These are phyloP conservation scores for Bugula neritina DNA, from an alignment of 2,888 invertebrate species.

Conservation along the genomic window DNA sequence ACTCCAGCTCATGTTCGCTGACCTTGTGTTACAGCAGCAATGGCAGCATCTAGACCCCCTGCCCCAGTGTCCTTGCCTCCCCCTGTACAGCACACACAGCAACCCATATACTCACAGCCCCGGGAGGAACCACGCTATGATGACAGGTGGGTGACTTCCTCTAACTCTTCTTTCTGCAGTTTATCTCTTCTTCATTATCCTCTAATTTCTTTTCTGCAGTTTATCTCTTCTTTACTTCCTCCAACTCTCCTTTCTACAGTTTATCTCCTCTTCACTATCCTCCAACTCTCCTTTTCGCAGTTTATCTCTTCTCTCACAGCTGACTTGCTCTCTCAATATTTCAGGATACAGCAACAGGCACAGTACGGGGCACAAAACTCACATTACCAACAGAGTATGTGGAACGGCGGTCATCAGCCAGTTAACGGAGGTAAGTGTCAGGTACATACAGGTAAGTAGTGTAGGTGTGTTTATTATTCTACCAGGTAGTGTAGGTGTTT, in stretches of 20 bases:
- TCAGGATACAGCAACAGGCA: constrained; percentile 30
- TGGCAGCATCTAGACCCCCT: constrained; percentile 16
- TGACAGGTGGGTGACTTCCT: background rate
- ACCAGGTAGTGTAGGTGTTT: background rate
- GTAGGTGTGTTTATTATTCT: background rate
- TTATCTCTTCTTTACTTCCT: too few species aligned
- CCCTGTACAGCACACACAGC: constrained; percentile 21
- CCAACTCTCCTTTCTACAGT: too few species aligned
- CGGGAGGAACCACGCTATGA: constrained; percentile 10
- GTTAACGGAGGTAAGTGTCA: background rate
- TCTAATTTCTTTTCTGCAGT: too few species aligned
- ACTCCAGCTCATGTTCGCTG: too few species aligned
- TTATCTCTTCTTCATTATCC: too few species aligned
- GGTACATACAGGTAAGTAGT: constrained; percentile 10
- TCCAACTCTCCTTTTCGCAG: too few species aligned
- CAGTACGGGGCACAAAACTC: constrained; percentile 32
- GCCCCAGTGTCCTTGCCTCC: constrained; percentile 24
- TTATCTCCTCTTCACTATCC: too few species aligned
- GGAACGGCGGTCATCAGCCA: constrained; percentile 19
- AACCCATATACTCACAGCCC: constrained; percentile 20
- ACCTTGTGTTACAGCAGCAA: constrained; percentile 23
- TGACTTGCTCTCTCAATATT: too few species aligned
- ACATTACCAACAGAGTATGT: constrained; percentile 47
- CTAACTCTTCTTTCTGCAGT: too few species aligned
- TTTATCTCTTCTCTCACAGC: too few species aligned